phyloP scores from a whole-genome alignment of 2,797 vertebrate genomes.

The Macrochelys suwanniensis region DNA sequence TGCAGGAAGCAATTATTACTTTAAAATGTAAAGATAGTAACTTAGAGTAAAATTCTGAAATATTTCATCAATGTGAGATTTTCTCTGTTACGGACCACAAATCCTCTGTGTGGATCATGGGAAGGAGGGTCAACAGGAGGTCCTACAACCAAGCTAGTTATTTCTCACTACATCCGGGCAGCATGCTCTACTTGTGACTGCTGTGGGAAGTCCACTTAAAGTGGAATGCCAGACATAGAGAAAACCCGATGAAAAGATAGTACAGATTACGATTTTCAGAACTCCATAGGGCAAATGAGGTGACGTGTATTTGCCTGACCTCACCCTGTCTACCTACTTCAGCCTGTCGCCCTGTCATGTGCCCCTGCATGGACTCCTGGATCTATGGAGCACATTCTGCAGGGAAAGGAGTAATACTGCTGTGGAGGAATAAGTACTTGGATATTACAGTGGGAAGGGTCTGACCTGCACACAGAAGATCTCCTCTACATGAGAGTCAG shows the following conservation, averaged over 20 bases:
- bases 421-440: neutral
- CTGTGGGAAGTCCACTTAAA: neutral
- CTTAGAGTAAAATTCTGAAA: neutral
- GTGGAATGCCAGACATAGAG: neutral
- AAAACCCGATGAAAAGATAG: neutral
- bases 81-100: slow-evolving; percentile 11
- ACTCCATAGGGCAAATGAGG: neutral
- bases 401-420: neutral
- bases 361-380: neutral
- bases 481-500: neutral
- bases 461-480: neutral
- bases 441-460: neutral
- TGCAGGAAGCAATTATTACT: slow-evolving; percentile 10
- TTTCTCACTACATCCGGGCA: neutral
- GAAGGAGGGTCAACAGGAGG: neutral
- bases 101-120: neutral
- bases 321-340: neutral
- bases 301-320: neutral
- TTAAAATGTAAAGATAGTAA: neutral
- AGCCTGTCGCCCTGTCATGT: neutral
- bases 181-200: neutral
- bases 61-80: neutral
- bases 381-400: neutral
- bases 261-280: neutral
- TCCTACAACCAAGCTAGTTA: neutral